Evolutionary conservation across 1,140 invertebrate species (phyloP), one percentile per base, ranked within the genome.

Genomic region (Eubasilissa regina): DNA sequence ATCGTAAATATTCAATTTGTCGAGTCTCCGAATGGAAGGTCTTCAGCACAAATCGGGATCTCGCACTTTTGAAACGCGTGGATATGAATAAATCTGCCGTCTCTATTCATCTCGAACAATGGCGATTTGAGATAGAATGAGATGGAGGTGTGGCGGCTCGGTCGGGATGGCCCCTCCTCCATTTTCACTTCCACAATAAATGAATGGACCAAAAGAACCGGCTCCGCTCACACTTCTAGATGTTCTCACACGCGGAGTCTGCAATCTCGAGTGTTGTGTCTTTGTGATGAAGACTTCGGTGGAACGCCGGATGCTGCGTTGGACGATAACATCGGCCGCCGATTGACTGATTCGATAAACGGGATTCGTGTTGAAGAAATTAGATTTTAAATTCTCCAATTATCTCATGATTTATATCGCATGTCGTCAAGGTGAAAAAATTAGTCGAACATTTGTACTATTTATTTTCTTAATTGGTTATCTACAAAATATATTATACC

Each of bases 21-120:
- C 25, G 25, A 35, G 25, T 35, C 25, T 35, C 25, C 25, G 25
- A 44, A 48, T 68, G 44, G 35, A 55, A 73, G 68, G 11, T 66
- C 62, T 66, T 25, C 7, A 55, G 19, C 68, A 12, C 53, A 73
- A 47, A 73, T 73, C 68, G 21, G 68, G 51, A 73, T 73, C 68
- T 73, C 68, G 48, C 68, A 73, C 68, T 53, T 73, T 17, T 47
- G 64, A 68, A 68, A 21, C 45, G 64, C 7, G 64, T 51, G 19
- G 68, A 73, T 79, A 77, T 76, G 72, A 77, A 77, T 77, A 79
- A 77, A 77, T 77, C 76, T 66, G 60, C 47, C 48, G 47, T 78
- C 76, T 60, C 58, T 68, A 77, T 79, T 81, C 77, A 79, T 12
- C 47, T 21, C 76, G 64, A 64, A 82, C 81, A 82, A 82, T 55